These are phyloP conservation scores for Drosophila bipectinata DNA, from an alignment of 1,140 invertebrate species.

Conservation along the genomic window DNA sequence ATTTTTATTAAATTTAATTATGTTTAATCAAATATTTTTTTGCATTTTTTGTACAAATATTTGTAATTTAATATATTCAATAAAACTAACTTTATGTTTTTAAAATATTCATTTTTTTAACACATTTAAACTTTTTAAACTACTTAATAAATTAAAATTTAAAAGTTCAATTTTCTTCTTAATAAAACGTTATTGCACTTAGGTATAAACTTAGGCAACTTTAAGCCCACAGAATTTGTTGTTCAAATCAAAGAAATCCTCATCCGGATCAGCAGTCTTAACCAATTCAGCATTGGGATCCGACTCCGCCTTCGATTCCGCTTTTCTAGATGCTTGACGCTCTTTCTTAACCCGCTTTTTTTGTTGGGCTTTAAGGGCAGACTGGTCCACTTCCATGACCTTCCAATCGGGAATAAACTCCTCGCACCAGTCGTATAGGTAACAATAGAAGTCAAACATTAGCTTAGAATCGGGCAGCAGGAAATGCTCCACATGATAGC, in stretches of 20 bases:
- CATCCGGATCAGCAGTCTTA: conserved; percentile 44
- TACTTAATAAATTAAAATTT: no score
- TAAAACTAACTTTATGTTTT: no score
- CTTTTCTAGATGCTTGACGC: conserved; percentile 64
- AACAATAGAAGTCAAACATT: conserved; percentile 84
- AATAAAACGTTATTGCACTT: no score
- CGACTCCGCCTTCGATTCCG: conserved; percentile 11
- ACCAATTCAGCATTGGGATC: conserved; percentile 66
- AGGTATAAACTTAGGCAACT: no score
- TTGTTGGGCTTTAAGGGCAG: conserved; percentile 37
- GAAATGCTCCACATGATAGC: conserved; percentile 84
- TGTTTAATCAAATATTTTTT: no score
- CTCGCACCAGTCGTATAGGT: conserved; percentile 64
- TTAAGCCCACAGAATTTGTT: conserved; percentile 80
- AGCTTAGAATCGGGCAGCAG: conserved; percentile 84
- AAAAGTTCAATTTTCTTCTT: no score
- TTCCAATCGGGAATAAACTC: conserved; percentile 71
- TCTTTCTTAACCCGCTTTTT: conserved; percentile 76
- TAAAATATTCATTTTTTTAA: no score
- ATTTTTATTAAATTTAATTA: no score
- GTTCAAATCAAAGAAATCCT: conserved; percentile 80
- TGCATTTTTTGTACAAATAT: no score
- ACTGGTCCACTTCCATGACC: conserved; percentile 17
- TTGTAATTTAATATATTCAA: no score
- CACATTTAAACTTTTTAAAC: no score